These are phyloP conservation scores for Elephas maximus DNA, from an alignment of 2,113 vertebrate species.

Conservation along the genomic window DNA sequence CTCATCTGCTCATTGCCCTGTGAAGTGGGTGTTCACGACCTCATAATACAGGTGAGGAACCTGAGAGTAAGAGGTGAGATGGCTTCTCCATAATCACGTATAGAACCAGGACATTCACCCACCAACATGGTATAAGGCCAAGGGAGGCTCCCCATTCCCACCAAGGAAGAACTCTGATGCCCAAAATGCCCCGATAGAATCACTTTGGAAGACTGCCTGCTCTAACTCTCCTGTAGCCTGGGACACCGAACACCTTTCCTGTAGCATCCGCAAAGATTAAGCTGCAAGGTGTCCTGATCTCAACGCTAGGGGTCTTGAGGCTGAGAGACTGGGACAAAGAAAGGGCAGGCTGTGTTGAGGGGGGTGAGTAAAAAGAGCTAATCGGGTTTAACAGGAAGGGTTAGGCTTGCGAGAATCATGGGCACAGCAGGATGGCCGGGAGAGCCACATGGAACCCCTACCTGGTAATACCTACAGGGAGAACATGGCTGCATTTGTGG, in stretches of 20 bases:
- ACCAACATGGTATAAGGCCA: fast-evolving
- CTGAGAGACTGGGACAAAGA: not conserved
- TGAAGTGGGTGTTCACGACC: not conserved
- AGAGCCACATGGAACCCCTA: not conserved
- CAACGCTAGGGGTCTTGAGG: not conserved
- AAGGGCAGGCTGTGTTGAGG: not conserved
- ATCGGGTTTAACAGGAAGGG: not conserved
- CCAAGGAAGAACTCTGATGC: too few relatives aligned
- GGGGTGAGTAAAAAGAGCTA: not conserved
- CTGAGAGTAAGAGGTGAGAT: not conserved
- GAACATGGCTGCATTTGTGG: too few relatives aligned
- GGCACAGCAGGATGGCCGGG: not conserved
- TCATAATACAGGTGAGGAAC: not conserved
- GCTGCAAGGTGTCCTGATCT: not conserved
- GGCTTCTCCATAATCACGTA: too few relatives aligned
- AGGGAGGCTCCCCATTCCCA: not conserved
- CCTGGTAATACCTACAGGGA: not conserved
- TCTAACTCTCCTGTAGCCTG: not conserved
- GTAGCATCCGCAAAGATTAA: not conserved
- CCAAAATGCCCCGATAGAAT: too few relatives aligned
- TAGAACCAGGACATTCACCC: not conserved
- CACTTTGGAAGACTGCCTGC: not conserved
- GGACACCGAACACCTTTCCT: not conserved
- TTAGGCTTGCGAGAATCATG: not conserved
- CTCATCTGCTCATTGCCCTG: not conserved